Percentiles rank a stretch among this genome's conserved stretches.
phyloP scores from a whole-genome alignment of 2,888 invertebrate genomes.

The Anaspis maculata region DNA sequence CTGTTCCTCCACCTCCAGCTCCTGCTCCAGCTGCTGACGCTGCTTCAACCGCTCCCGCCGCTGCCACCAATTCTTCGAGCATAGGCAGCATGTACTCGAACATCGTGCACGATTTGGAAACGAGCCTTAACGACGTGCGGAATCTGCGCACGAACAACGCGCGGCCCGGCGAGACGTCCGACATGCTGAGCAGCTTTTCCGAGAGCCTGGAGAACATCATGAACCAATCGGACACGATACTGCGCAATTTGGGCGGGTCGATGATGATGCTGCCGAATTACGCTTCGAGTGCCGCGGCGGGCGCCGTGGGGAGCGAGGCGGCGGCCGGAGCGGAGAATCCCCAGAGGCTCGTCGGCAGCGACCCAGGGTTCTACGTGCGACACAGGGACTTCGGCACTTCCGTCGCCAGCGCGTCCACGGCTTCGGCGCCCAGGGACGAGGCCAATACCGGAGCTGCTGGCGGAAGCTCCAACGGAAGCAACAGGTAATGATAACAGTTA shows the following conservation, averaged over 20 bases:
- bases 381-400: no score
- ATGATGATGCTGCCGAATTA: slow-evolving; percentile 30
- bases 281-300: slow-evolving; percentile 3
- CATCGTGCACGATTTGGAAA: slow-evolving; percentile 38
- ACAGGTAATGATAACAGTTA: no score
- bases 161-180: slow-evolving; percentile 33
- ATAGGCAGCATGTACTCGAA: slow-evolving; percentile 37
- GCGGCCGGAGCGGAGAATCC: no score
- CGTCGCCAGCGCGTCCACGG: no score
- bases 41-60: background rate
- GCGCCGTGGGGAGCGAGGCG: background rate
- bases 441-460: no score
- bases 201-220: slow-evolving; percentile 37
- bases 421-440: no score
- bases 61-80: background rate
- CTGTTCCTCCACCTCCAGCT: slow-evolving; percentile 2
- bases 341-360: no score
- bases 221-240: slow-evolving; percentile 37
- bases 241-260: slow-evolving; percentile 35
- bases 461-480: no score
- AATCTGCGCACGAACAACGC: slow-evolving; percentile 30
- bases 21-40: no score
- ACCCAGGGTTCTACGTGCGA: slow-evolving; percentile 30
- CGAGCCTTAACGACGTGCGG: slow-evolving; percentile 34
- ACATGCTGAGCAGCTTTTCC: slow-evolving; percentile 37